phyloP scores from a whole-genome alignment of 2,797 vertebrate genomes.

The Odontamblyopus lacepedii region DNA sequence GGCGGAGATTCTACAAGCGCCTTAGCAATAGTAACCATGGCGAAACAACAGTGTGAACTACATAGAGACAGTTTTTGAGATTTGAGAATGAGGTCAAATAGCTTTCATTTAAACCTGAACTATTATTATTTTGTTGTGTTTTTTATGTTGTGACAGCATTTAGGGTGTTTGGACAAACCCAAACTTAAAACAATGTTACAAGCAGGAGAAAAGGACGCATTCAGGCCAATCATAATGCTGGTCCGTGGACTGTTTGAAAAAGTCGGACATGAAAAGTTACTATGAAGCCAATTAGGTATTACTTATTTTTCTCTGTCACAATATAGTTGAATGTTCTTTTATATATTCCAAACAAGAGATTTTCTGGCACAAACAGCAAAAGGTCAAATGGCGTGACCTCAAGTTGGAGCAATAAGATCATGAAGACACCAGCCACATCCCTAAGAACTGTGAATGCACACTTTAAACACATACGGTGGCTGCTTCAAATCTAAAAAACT shows the following conservation, averaged over 20 bases:
- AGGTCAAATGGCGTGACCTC: constrained; percentile 16
- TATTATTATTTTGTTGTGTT: constrained; percentile 18
- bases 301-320: constrained; percentile 39
- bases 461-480: constrained; percentile 24
- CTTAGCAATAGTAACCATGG: constrained; percentile 93
- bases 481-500: constrained; percentile 37
- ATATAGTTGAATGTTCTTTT: constrained; percentile 60
- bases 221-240: constrained; percentile 21
- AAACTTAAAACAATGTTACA: constrained; percentile 32
- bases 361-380: constrained; percentile 30
- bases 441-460: constrained; percentile 47
- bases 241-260: constrained; percentile 39
- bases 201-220: constrained; percentile 27
- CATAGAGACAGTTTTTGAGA: constrained; percentile 1
- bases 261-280: constrained; percentile 43
- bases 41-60: constrained; percentile 90
- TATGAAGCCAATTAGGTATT: constrained; percentile 46
- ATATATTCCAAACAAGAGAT: constrained; percentile 21
- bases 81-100: constrained; percentile 59
- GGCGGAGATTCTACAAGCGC: constrained; percentile 95
- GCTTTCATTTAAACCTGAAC: constrained; percentile 59
- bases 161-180: constrained; percentile 27
- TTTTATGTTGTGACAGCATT: constrained; percentile 27
- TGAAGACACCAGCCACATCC: constrained; percentile 26
- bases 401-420: constrained; percentile 34